Percentiles rank a stretch among this genome's conserved stretches.
Evolutionary conservation across 2,113 vertebrate species (phyloP).

Genomic region (Eidolon helvum): DNA sequence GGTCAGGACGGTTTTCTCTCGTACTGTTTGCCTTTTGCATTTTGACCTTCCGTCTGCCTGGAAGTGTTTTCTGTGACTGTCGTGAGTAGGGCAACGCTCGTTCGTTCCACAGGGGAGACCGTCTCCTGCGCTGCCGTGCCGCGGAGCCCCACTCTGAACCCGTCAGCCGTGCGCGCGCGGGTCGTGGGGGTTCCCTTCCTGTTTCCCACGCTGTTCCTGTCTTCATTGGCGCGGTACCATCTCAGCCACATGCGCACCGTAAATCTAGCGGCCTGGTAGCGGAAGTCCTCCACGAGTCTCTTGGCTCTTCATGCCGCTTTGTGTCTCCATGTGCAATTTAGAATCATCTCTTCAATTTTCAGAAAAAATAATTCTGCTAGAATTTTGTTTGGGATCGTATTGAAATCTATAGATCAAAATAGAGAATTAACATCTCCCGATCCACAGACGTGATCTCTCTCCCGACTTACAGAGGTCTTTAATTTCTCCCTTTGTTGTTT

Average conservation of each 20-base stretch:
- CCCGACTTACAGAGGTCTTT: accelerated
- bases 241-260: accelerated
- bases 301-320: background rate
- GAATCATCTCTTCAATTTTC: background rate
- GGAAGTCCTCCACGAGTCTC: background rate
- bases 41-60: background rate
- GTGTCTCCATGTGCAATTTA: background rate
- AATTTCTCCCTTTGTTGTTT: background rate
- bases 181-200: no score
- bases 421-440: background rate
- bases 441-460: no score
- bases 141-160: background rate
- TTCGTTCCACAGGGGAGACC: background rate
- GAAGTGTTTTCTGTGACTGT: background rate
- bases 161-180: accelerated
- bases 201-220: background rate
- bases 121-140: background rate
- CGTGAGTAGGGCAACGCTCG: background rate
- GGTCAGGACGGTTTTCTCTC: background rate
- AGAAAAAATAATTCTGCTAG: background rate
- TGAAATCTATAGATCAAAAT: background rate
- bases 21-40: background rate
- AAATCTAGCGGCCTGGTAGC: accelerated
- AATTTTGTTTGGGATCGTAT: background rate
- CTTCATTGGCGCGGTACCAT: accelerated